These are phyloP conservation scores for Moxostoma hubbsi DNA, from an alignment of 2,797 vertebrate species.

Conservation along the genomic window DNA sequence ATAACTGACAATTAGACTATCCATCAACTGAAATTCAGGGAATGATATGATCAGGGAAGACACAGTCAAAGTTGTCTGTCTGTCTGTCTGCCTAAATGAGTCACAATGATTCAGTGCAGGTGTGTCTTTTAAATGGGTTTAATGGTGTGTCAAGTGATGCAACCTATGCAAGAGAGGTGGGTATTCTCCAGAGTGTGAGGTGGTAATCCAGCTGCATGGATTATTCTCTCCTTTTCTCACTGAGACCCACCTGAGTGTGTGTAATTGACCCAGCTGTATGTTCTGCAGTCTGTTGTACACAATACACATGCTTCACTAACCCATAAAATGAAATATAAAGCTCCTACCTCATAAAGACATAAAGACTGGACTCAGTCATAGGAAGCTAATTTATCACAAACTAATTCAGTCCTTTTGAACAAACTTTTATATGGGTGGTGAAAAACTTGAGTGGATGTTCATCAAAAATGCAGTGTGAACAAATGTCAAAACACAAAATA, in stretches of 20 bases:
- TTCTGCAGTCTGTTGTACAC: background rate
- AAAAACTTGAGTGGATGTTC: too few species aligned
- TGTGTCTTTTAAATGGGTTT: constrained; percentile 20
- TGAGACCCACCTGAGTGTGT: background rate
- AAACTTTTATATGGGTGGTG: too few species aligned
- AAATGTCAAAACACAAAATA: too few species aligned
- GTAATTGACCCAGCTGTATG: constrained; percentile 4
- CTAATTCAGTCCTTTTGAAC: background rate
- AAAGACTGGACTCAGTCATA: background rate
- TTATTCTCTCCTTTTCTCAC: background rate
- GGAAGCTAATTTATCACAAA: background rate
- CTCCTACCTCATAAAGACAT: too few species aligned
- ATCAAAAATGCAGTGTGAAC: too few species aligned
- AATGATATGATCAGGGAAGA: constrained; percentile 16
- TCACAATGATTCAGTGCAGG: constrained; percentile 27
- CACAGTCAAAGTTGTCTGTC: constrained; percentile 11
- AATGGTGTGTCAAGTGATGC: constrained; percentile 17
- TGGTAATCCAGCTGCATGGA: background rate
- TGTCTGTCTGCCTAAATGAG: constrained; percentile 12
- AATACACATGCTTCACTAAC: background rate
- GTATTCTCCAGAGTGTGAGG: background rate
- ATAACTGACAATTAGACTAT: background rate
- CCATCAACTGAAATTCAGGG: constrained; percentile 8
- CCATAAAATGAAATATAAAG: background rate
- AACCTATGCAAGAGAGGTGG: background rate